These are phyloP conservation scores for Andrena hattorfiana DNA, from an alignment of 2,888 invertebrate genomes.

Conservation along the genomic window DNA sequence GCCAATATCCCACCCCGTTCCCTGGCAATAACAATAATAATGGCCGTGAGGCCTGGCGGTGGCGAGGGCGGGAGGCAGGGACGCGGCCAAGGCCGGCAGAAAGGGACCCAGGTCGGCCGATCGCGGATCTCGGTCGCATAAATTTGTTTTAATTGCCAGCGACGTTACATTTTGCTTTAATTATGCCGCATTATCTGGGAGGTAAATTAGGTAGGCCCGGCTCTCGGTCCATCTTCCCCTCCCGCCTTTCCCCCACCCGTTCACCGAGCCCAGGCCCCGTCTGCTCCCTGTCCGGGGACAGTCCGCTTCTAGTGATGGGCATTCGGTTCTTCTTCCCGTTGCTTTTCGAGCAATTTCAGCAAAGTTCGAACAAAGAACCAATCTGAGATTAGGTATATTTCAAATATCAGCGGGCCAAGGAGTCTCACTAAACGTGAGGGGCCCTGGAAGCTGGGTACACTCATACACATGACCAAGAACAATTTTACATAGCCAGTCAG, in stretches of 20 bases:
- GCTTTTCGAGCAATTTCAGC: conserved; percentile 22
- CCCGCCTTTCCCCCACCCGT: conserved; percentile 47
- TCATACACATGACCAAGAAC: background rate
- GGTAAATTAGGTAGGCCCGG: conserved; percentile 85
- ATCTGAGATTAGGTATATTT: background rate
- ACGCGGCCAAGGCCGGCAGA: conserved; percentile 72
- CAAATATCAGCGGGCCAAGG: background rate
- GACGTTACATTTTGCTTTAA: conserved; percentile 86
- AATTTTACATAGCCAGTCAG: background rate
- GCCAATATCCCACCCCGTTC: conserved; percentile 37
- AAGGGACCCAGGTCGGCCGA: conserved; percentile 80
- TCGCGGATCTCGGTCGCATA: conserved; percentile 85
- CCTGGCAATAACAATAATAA: conserved; percentile 77
- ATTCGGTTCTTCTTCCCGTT: conserved; percentile 41
- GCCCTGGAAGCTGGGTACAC: background rate
- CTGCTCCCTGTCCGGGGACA: conserved; percentile 60
- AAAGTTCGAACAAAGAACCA: background rate
- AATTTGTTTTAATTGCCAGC: conserved; percentile 85
- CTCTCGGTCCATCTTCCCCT: conserved; percentile 79
- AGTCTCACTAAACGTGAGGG: background rate
- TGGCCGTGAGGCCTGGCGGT: conserved; percentile 60
- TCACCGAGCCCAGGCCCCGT: conserved; percentile 47
- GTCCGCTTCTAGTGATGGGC: conserved; percentile 50
- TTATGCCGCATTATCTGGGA: conserved; percentile 85
- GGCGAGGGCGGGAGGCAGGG: conserved; percentile 64